These are phyloP conservation scores for Muntiacus muntjak DNA, from an alignment of 2,113 vertebrate species.

Conservation along the genomic window DNA sequence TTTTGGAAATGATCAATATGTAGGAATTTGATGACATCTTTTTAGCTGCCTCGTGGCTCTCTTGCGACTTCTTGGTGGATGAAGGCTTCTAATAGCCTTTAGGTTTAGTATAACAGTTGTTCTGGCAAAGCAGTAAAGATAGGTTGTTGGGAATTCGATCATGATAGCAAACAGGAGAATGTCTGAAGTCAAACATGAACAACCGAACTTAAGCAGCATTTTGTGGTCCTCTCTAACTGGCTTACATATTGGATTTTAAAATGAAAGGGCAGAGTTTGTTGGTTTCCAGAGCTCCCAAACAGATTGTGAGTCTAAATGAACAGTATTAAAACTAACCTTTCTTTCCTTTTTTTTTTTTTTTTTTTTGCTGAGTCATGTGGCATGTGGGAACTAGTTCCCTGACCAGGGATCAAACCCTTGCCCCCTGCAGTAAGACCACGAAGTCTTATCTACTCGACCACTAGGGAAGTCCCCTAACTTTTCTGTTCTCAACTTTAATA, in stretches of 20 bases:
- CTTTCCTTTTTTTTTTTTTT: background rate
- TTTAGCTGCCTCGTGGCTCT: background rate
- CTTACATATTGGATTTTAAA: background rate
- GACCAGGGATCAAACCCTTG: background rate
- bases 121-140: background rate
- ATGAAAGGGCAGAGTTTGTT: background rate
- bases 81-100: background rate
- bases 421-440: background rate
- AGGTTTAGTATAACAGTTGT: background rate
- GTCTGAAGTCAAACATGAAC: background rate
- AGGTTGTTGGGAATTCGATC: background rate
- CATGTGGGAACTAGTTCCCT: background rate
- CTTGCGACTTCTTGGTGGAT: background rate
- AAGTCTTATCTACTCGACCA: background rate
- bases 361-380: background rate
- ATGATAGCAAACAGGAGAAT: background rate
- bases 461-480: background rate
- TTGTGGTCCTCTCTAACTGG: background rate
- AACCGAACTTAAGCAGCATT: background rate
- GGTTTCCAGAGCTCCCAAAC: conserved; percentile 17
- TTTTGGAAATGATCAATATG: background rate
- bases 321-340: conserved; percentile 44
- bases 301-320: background rate
- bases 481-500: conserved; percentile 25
- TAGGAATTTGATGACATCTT: background rate